These are phyloP conservation scores for Apodemia mormo DNA, from an alignment of 2,888 invertebrate genomes.

Conservation along the genomic window DNA sequence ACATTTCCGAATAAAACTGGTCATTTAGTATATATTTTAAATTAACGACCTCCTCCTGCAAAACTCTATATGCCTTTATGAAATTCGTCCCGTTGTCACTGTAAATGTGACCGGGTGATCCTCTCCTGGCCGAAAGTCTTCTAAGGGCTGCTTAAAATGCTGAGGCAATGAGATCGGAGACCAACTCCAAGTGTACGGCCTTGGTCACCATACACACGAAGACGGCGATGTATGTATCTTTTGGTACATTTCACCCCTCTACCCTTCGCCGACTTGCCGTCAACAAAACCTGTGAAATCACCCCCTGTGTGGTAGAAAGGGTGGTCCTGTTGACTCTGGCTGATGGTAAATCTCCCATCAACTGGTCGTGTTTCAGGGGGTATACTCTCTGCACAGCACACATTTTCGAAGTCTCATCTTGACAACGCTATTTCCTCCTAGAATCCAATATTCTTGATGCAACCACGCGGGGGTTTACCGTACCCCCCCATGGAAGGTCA, in stretches of 20 bases:
- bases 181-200: conserved; percentile 42
- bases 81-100: conserved; percentile 37
- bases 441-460: conserved; percentile 30
- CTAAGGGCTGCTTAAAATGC: conserved; percentile 40
- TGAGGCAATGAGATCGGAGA: conserved; percentile 39
- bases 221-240: too few relatives aligned
- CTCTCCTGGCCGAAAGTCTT: conserved; percentile 39
- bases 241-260: too few relatives aligned
- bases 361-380: conserved; percentile 28
- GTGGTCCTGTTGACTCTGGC: conserved; percentile 26
- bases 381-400: conserved; percentile 27
- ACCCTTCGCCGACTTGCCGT: too few relatives aligned
- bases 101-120: conserved; percentile 38
- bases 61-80: too few relatives aligned
- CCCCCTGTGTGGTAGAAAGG: conserved; percentile 38
- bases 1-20: conserved; percentile 33
- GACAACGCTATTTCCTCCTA: conserved; percentile 27
- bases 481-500: conserved; percentile 31
- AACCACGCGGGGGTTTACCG: conserved; percentile 27
- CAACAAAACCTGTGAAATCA: conserved; percentile 33
- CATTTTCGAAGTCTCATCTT: conserved; percentile 33
- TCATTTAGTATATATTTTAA: neutral
- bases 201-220: conserved; percentile 30
- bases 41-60: too few relatives aligned
- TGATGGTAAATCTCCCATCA: conserved; percentile 35